A percentile compares a stretch with the other conserved stretches of the same genome.
These are phyloP conservation scores for Ptychadena robeensis DNA, from an alignment of 2,797 vertebrate genomes.

Conservation along the genomic window DNA sequence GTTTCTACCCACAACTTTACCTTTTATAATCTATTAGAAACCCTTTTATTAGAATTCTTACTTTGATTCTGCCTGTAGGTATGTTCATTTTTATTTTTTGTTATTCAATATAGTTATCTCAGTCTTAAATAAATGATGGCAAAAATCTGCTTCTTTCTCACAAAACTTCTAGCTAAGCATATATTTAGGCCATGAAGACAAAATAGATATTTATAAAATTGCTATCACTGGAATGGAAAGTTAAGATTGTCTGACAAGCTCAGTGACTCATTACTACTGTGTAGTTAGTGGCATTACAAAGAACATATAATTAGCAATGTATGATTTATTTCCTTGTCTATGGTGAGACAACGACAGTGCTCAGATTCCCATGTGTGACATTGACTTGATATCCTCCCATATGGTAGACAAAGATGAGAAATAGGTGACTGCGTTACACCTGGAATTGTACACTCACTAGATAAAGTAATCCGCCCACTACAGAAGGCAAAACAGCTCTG, in stretches of 20 bases:
- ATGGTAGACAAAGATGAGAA: conserved; percentile 52
- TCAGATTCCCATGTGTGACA: conserved; percentile 59
- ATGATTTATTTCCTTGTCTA: conserved; percentile 20
- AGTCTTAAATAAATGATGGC: neutral
- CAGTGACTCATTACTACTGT: conserved; percentile 42
- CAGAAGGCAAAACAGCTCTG: conserved; percentile 39
- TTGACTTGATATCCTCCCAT: conserved; percentile 26
- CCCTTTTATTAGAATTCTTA: no score
- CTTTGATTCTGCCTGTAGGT: neutral
- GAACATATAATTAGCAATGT: conserved; percentile 56
- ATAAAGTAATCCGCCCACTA: conserved; percentile 26
- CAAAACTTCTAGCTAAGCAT: neutral
- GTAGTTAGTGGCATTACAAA: conserved; percentile 58
- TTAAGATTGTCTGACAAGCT: conserved; percentile 38
- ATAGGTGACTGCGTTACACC: conserved; percentile 50
- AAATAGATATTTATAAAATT: conserved; percentile 61
- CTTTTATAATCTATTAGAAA: no score
- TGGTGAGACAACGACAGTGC: conserved; percentile 57
- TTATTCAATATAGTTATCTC: no score
- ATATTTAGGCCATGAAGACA: neutral
- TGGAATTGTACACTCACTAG: conserved; percentile 21
- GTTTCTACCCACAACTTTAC: no score
- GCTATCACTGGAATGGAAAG: conserved; percentile 60
- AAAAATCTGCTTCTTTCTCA: neutral
- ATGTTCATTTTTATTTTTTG: neutral